Base-by-base conservation (phyloP, 2,888 invertebrate species). In the Parascotia fuliginaria region DNA sequence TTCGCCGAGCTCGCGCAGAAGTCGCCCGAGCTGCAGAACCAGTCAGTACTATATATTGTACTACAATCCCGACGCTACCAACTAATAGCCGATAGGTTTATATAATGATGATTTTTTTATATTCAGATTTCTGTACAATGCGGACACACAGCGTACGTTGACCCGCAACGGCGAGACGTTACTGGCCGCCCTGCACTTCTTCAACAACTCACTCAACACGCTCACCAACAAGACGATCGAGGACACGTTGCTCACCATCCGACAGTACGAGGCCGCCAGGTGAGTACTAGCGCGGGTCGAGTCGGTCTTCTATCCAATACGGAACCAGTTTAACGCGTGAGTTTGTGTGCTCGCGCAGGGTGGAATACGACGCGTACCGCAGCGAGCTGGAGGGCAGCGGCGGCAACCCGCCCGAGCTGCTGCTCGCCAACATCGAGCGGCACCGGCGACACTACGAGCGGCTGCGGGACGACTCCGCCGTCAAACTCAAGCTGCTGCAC, bases 331-430 rank as follows among this genome's bases (percentile, higher is more conserved):
- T 5, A 3, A 19, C 19, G 19, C 19, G 5, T 19, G 5, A 3
- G 19, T 19, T 19, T 15, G 14, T 14, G 9, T 14, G 13, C 27
- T 4, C 28, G 16, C 7, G 11, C 82, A 96, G 98, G 85, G 95
- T 99, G 85, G 99, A 99, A 86, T 99, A 97, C 86, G 99, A 99
- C 93, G 99, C 99, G 38, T 98, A 99, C 88, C 96, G 99, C 79
- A 96, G 96, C 81, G 99, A 99, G 91, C 91, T 98, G 75, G 98
- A 98, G 84, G 94, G 95, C 44, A 92, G 97, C 70, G 96, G 84
- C 14, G 85, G 83, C 13, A 83, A 79, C 64, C 93, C 95, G 22
- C 90, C 97, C 19, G 97, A 97, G 76, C 96, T 97, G 70, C 95
- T 97, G 16, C 96, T 97, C 77, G 77, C 71, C 45, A 70, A 95